Evolutionary conservation across 2,888 invertebrate genomes (phyloP).

Genomic region (Aleiodes testaceus): DNA sequence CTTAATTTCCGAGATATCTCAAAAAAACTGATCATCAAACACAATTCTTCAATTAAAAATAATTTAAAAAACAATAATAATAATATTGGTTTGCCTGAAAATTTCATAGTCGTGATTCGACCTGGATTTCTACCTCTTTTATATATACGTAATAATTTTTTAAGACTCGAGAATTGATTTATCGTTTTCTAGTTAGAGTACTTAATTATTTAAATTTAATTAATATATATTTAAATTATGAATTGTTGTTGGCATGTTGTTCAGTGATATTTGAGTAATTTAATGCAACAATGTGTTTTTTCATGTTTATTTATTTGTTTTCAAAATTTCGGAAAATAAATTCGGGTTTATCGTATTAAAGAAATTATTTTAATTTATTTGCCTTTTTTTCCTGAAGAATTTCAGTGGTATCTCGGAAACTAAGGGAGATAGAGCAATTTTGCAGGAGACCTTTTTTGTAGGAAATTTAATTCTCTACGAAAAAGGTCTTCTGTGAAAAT

Average conservation of each 20-base stretch:
- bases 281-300: slow-evolving; percentile 8
- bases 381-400: background rate
- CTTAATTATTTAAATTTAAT: slow-evolving; percentile 16
- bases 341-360: background rate
- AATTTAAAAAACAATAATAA: no score
- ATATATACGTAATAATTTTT: slow-evolving; percentile 26
- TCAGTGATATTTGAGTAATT: background rate
- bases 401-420: no score
- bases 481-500: no score
- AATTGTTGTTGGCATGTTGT: slow-evolving; percentile 13
- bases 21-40: no score
- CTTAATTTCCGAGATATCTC: no score
- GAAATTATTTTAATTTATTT: background rate
- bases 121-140: slow-evolving; percentile 35
- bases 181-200: slow-evolving; percentile 10
- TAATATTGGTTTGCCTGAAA: no score
- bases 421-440: no score
- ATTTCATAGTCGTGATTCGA: no score
- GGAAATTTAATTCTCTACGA: no score
- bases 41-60: no score
- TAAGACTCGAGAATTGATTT: slow-evolving; percentile 8
- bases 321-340: background rate
- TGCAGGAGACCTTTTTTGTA: no score
- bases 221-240: slow-evolving; percentile 23
- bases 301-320: background rate